Base-by-base conservation (phyloP, 2,888 invertebrate species). In the Notodonta ziczac region DNA sequence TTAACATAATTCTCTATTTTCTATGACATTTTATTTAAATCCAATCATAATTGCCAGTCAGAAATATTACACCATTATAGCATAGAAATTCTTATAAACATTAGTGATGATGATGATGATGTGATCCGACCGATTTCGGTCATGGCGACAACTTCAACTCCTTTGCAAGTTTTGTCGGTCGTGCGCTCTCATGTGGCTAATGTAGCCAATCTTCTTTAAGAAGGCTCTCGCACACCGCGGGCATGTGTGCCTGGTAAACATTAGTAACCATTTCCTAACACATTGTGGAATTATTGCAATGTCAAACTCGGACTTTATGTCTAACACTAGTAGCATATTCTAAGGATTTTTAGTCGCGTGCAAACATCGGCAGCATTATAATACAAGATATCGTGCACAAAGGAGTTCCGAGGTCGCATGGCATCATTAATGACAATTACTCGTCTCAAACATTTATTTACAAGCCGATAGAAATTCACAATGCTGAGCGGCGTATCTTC, bases 31-130 rank as follows among this genome's bases (percentile, higher is more conserved):
- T 10, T 42, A 42, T 42, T 9, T 10, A 10, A 46, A n/a, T n/a
- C 5, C n/a, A 13, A 66, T 75, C 68, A 67, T 65, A 64, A 73
- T 78, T 81, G 81, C 81, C 82, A 82, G 80, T 81, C 66, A 67
- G 13, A n/a, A n/a, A 13, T 46, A n/a, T n/a, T 46, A n/a, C 4
- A 46, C 13, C 7, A 46, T 46, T 46, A n/a, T 46, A 4, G 13
- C 44, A 44, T 13, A 69, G 59, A 61, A 63, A 61, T 74, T 46
- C 2, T 46, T 6, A n/a, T 46, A n/a, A 46, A 46, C 13, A n/a
- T 46, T 46, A n/a, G n/a, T 2, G n/a, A n/a, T n/a, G n/a, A n/a
- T n/a, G n/a, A n/a, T n/a, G n/a, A n/a, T n/a, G n/a, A n/a, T n/a
- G n/a, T n/a, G n/a, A n/a, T n/a, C n/a, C n/a, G n/a, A n/a, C n/a